A percentile compares a stretch with the other conserved stretches of the same genome.
phyloP scores from a whole-genome alignment of 2,113 vertebrate genomes.

The Nibea albiflora region DNA sequence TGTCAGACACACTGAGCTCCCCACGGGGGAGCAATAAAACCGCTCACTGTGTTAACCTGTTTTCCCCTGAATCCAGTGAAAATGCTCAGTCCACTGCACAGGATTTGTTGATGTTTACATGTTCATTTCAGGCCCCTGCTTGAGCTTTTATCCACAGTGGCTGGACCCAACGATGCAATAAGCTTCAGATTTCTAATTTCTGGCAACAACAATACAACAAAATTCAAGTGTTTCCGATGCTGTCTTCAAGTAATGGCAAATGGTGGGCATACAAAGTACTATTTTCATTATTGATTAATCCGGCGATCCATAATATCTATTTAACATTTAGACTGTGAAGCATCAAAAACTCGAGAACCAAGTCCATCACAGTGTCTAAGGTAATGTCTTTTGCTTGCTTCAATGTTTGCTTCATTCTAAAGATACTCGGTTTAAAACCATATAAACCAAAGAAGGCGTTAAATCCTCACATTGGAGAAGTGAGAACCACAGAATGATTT shows the following conservation, averaged over 20 bases:
- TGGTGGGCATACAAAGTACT: no score
- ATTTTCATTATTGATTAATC: no score
- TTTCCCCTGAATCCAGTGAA: conserved; percentile 25
- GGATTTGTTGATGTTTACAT: conserved; percentile 9
- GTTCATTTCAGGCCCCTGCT: background rate
- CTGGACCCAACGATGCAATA: background rate
- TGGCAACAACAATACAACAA: background rate
- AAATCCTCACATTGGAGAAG: background rate
- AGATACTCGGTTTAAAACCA: background rate
- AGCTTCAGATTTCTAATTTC: background rate
- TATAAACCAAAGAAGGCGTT: background rate
- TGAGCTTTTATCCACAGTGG: background rate
- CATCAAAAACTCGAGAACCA: no score
- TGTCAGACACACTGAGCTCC: conserved; percentile 58
- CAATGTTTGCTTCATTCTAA: background rate
- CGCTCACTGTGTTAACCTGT: conserved; percentile 38
- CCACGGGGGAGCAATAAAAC: conserved; percentile 54
- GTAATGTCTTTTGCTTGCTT: no score
- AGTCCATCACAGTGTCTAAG: no score
- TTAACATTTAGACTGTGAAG: no score
- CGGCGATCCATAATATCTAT: no score
- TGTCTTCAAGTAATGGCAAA: background rate
- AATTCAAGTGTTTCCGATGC: no score
- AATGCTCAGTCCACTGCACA: background rate
- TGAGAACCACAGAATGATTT: background rate